A percentile compares a stretch with the other conserved stretches of the same genome.
Evolutionary conservation across 2,888 invertebrate genomes (phyloP).

Genomic region (Caenorhabditis doughertyi): DNA sequence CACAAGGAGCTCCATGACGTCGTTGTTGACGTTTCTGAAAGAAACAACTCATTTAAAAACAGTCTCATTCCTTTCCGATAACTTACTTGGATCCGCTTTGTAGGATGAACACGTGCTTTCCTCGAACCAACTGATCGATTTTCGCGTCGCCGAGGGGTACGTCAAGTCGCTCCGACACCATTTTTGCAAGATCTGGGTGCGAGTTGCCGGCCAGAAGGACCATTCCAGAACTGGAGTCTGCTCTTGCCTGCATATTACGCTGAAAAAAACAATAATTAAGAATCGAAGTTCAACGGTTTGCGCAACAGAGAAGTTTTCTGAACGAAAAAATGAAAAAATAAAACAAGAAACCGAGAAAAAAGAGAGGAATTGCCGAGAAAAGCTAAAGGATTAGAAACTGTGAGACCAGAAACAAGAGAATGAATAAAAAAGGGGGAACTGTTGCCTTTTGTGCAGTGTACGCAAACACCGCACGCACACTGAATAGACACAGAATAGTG

Average conservation of each 20-base stretch:
- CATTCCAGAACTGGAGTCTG: slow-evolving; percentile 87
- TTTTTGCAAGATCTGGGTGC: slow-evolving; percentile 94
- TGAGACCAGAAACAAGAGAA: too few species aligned
- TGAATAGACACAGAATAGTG: too few species aligned
- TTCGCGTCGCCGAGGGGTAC: slow-evolving; percentile 87
- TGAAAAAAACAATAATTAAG: too few species aligned
- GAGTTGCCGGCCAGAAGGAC: slow-evolving; percentile 96
- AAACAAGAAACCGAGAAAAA: too few species aligned
- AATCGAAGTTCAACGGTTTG: too few species aligned
- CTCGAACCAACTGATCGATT: slow-evolving; percentile 96
- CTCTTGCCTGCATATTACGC: slow-evolving; percentile 54
- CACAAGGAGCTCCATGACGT: slow-evolving; percentile 98
- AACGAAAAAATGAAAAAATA: too few species aligned
- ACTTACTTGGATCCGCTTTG: slow-evolving; percentile 97
- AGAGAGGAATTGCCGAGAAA: too few species aligned
- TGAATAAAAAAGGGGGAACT: too few species aligned
- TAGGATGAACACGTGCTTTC: slow-evolving; percentile 97
- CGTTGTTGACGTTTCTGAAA: slow-evolving; percentile 95
- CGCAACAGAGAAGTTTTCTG: too few species aligned
- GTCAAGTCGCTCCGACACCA: slow-evolving; percentile 88
- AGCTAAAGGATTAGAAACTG: too few species aligned
- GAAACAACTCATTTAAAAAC: not conserved
- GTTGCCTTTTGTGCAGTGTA: too few species aligned
- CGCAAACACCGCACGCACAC: too few species aligned
- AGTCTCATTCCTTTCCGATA: not conserved